Conservation (phyloP, 2,888 invertebrate genomes). For the Deilephila porcellus region DNA sequence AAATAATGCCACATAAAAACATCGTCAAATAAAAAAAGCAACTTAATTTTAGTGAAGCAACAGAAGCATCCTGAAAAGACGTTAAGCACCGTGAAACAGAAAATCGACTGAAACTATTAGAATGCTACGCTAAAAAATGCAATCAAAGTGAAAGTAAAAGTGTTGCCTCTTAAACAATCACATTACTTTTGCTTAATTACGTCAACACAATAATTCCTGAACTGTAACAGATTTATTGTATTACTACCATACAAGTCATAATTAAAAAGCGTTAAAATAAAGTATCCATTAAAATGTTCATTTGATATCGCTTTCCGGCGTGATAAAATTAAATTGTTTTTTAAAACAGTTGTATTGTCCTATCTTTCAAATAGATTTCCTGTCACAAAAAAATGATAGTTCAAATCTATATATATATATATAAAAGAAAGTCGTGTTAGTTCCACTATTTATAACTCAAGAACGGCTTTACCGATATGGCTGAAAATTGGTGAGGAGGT, state of each 20-base stretch:
- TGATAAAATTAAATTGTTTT: neutral
- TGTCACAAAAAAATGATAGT: too few relatives aligned
- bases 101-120: neutral
- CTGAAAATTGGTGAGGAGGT: too few relatives aligned
- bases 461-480: too few relatives aligned
- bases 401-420: too few relatives aligned
- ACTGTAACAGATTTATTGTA: neutral
- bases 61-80: neutral
- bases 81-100: neutral
- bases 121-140: neutral
- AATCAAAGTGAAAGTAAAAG: constrained; percentile 11
- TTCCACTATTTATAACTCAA: too few relatives aligned
- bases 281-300: neutral
- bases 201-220: neutral
- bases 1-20: too few relatives aligned
- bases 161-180: neutral
- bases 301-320: neutral
- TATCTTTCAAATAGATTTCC: too few relatives aligned
- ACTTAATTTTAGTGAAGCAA: neutral
- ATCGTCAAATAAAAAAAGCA: neutral
- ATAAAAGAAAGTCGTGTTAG: too few relatives aligned
- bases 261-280: neutral
- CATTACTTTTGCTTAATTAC: neutral
- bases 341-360: too few relatives aligned
- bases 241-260: neutral